Conservation (phyloP, 2,797 vertebrate species). For the Muscicapa striata region DNA sequence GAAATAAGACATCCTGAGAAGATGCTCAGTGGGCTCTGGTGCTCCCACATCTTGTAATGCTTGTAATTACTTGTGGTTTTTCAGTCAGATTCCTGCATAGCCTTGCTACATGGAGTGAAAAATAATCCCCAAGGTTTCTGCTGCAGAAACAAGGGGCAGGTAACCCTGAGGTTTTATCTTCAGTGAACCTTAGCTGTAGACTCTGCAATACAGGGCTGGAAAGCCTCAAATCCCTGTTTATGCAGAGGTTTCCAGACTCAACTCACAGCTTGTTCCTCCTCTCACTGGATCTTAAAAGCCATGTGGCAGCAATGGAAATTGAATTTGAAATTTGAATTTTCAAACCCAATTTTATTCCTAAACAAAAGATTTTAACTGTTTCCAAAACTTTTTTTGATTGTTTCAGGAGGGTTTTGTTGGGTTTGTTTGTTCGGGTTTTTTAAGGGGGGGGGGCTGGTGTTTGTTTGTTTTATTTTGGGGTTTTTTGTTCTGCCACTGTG, state of each 20-base stretch:
- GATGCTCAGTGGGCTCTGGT: neutral
- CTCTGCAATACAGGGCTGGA: fast-evolving
- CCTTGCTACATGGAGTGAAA: neutral
- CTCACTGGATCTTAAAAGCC: neutral
- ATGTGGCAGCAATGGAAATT: neutral
- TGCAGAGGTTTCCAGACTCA: neutral
- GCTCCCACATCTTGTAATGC: neutral
- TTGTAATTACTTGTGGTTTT: neutral
- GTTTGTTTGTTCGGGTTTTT: neutral
- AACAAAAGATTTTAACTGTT: neutral
- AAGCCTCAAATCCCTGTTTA: neutral
- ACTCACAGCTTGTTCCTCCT: neutral
- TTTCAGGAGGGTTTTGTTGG: neutral
- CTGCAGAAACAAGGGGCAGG: neutral
- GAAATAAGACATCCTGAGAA: neutral
- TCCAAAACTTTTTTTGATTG: neutral
- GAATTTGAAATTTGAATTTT: neutral
- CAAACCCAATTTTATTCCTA: neutral
- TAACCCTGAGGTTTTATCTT: neutral
- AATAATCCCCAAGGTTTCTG: neutral
- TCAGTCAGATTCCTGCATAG: neutral
- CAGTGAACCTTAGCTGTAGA: neutral
- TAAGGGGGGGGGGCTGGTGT: fast-evolving
- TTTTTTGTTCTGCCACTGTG: neutral
- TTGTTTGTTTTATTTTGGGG: too few relatives aligned